Percentiles rank a stretch among this genome's conserved stretches.
Conservation (phyloP, 2,888 invertebrate species). For the Timema cristinae region DNA sequence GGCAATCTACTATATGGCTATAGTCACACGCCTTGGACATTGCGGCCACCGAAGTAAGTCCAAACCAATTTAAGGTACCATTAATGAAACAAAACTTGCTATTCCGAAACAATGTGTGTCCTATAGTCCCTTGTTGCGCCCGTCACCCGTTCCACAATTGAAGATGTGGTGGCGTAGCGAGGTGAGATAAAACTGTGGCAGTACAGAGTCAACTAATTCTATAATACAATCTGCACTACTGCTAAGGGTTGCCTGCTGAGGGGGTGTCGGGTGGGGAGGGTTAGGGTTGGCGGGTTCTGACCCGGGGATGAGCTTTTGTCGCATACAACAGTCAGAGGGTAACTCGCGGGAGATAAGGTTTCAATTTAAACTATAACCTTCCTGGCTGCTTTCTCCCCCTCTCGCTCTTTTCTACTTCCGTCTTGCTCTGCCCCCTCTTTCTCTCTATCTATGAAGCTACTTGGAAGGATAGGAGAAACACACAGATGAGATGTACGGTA, state of each 20-base stretch:
- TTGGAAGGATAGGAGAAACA: too few species aligned
- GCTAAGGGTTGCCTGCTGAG: neutral
- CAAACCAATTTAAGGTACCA: too few species aligned
- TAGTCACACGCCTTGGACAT: too few species aligned
- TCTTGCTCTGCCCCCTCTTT: neutral
- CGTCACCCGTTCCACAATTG: too few species aligned
- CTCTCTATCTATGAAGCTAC: too few species aligned
- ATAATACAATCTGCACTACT: slow-evolving; percentile 15
- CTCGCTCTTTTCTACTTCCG: neutral
- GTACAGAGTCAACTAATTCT: slow-evolving; percentile 15
- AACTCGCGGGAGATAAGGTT: slow-evolving; percentile 33
- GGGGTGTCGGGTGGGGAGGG: neutral
- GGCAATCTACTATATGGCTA: too few species aligned
- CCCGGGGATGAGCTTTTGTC: slow-evolving; percentile 16
- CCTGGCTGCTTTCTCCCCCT: slow-evolving; percentile 17
- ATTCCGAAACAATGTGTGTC: too few species aligned
- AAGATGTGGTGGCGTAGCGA: too few species aligned
- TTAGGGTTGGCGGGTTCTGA: neutral
- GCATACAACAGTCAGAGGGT: slow-evolving; percentile 14
- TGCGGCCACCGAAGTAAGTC: too few species aligned
- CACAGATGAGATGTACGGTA: too few species aligned
- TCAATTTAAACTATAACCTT: slow-evolving; percentile 32
- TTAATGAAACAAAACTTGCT: too few species aligned
- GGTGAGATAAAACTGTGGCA: slow-evolving; percentile 13
- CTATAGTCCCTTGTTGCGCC: too few species aligned